Base-by-base conservation (phyloP, 2,888 invertebrate species). In the Artemia sinica region DNA sequence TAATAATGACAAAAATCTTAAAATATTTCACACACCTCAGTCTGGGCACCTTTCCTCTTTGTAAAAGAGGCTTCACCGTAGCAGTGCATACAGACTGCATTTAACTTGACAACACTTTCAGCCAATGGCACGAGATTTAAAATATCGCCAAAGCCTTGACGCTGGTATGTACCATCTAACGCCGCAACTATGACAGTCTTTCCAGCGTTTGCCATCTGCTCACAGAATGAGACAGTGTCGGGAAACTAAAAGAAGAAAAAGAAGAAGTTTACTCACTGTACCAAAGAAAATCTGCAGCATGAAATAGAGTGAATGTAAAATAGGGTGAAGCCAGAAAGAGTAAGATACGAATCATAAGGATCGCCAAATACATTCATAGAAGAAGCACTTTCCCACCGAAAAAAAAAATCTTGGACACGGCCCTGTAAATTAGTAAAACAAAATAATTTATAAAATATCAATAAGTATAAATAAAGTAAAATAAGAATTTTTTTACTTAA, bases 141-240 rank as follows among this genome's bases (percentile, higher is more conserved):
- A 65, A 82, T 80, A 69, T 79, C 76, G 18, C 80, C 75, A 72
- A 77, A 77, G 8, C 75, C 75, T 52, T 72, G 12, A 74, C 82
- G 77, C 73, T 81, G 80, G 74, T 79, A 84, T 7, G 82, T 83
- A 13, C 81, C 83, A 75, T 83, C 83, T 58, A 84, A 74, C 2
- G 82, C 83, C 58, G 83, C 83, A 5, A 84, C 81, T 58, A 83
- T 80, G 2, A 84, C 81, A n/a, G 79, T 79, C 76, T 83, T 83
- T 1, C 83, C 82, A 65, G 71, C 71, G 72, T 81, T 79, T 2
- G 83, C 82, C 77, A 83, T 77, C 66, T 76, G 73, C 73, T 83
- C 82, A 74, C 79, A 75, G 73, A 81, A 81, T 9, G 75, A 72
- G 1, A 81, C 79, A 6, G 79, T 76, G 74, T 82, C 81, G 13